Conservation (phyloP, 1,140 invertebrate species). For the Sitobion miscanthi region DNA sequence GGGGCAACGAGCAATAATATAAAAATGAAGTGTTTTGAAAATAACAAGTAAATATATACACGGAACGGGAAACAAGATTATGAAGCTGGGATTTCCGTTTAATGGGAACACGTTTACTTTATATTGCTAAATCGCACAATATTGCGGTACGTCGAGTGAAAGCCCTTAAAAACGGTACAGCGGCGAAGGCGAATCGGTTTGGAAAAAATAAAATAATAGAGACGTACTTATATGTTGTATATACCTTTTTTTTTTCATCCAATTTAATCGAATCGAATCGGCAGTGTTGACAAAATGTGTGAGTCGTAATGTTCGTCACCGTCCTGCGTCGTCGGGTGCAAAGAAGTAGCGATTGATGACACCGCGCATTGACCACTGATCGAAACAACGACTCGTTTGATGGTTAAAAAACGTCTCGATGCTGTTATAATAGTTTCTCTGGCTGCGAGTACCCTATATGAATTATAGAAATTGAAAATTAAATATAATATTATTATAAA, state of each 20-base stretch:
- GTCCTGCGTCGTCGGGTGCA: neutral
- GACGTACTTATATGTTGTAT: neutral
- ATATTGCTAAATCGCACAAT: neutral
- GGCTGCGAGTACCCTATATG: neutral
- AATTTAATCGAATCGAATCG: slow-evolving; percentile 4
- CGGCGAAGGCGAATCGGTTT: neutral
- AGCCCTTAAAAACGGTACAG: neutral
- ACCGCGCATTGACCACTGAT: too few relatives aligned
- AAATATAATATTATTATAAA: too few relatives aligned
- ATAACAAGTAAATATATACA: neutral
- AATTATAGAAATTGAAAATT: neutral
- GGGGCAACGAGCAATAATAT: neutral
- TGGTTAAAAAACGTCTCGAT: neutral
- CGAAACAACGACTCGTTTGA: neutral
- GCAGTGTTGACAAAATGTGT: neutral
- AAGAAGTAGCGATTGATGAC: neutral
- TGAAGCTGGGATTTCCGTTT: neutral
- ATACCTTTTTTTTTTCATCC: neutral
- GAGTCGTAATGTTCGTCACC: neutral
- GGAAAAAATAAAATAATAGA: neutral
- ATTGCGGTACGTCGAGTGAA: neutral
- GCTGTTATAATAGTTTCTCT: neutral
- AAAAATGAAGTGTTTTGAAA: slow-evolving; percentile 17
- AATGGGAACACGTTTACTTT: slow-evolving; percentile 3
- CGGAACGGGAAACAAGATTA: neutral